phyloP scores from a whole-genome alignment of 2,113 vertebrate genomes.

The Ailurus styani region DNA sequence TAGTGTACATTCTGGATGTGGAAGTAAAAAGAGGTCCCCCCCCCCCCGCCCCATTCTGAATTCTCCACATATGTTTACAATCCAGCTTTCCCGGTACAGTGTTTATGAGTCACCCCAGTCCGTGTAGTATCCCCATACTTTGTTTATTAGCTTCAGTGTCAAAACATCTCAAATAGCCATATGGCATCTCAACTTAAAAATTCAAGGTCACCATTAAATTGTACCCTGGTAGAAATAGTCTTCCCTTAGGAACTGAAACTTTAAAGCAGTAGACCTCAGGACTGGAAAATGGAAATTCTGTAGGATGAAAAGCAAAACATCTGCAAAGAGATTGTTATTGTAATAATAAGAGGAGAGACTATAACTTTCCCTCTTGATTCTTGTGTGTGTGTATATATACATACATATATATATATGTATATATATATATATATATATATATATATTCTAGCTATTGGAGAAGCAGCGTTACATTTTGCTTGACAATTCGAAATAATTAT shows the following conservation, averaged over 20 bases:
- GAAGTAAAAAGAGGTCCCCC: too few species aligned
- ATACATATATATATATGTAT: too few species aligned
- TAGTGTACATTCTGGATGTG: background rate
- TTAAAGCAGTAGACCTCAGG: background rate
- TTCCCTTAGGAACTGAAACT: background rate
- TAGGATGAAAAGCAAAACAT: background rate
- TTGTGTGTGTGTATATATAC: background rate
- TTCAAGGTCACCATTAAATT: background rate
- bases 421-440: too few species aligned
- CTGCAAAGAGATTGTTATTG: background rate
- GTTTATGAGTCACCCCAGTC: background rate
- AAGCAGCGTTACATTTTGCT: background rate
- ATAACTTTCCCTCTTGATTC: background rate
- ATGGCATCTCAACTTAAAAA: background rate
- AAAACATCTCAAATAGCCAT: background rate
- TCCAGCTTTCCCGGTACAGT: background rate
- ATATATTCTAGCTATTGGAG: background rate
- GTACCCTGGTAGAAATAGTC: background rate
- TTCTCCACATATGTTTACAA: background rate
- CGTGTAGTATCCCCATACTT: background rate
- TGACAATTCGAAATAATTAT: background rate
- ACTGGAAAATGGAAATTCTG: background rate
- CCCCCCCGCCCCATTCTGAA: too few species aligned
- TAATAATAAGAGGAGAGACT: background rate
- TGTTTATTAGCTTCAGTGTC: background rate